Base-by-base conservation (phyloP, 2,113 vertebrate species). In the Coryphaenoides rupestris region DNA sequence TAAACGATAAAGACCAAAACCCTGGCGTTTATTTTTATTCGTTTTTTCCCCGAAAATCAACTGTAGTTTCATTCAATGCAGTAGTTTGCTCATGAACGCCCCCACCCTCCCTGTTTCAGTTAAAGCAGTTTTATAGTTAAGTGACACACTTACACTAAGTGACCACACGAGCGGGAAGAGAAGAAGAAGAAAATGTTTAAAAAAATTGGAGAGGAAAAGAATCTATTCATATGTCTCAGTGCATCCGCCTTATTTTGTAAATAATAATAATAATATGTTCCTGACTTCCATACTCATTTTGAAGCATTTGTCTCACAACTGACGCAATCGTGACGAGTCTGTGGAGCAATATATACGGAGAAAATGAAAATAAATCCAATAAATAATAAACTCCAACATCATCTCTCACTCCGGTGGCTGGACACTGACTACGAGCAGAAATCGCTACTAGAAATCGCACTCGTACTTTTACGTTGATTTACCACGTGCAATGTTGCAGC, bases 401-500 rank as follows among this genome's bases (percentile, higher is more conserved):
- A n/a, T 40, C 33, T 12, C 33, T 40, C 33, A 40, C 13, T 40
- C 33, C 54, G 26, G 58, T 28, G 24, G 59, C 69, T 64, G 40
- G 55, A 72, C 73, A 40, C 45, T 67, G 68, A 76, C 57, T 7
- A 53, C 17, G 28, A 88, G 91, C 90, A 89, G 89, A 40, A 40
- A 40, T 7, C 33, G 67, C 78, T 93, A 92, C 88, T 94, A 92
- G 91, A 93, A 94, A 94, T 93, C n/a, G 92, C 93, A 94, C 93
- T 95, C 90, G 72, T 92, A 84, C n/a, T 77, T 87, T 33, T 92
- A 92, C 83, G 81, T 92, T 92, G 90, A 91, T 89, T n/a, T 92
- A 94, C 91, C 93, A 95, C 91, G 94, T 98, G 96, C 95, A 97
- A 96, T 95, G 96, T 98, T 92, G 94, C 96, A 92, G 95, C 95